A percentile compares a stretch with the other conserved stretches of the same genome.
phyloP scores from a whole-genome alignment of 2,797 vertebrate species.

The Ptychobarbus kaznakovi region DNA sequence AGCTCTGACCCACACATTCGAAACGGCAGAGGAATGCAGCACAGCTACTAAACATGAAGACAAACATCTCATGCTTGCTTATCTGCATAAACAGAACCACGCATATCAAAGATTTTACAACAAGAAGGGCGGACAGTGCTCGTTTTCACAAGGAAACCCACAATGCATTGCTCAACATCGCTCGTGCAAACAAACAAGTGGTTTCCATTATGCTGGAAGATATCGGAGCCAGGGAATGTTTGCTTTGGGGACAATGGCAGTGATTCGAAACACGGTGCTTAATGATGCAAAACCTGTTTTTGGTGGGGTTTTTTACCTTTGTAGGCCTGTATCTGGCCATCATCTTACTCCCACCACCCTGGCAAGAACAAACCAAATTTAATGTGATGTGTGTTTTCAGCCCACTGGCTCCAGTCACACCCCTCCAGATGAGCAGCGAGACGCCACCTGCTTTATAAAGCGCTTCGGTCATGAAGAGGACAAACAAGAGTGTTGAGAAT shows the following conservation, averaged over 20 bases:
- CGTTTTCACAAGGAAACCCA: slow-evolving; percentile 36
- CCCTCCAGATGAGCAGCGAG: background rate
- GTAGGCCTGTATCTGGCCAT: slow-evolving; percentile 25
- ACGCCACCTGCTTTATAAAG: background rate
- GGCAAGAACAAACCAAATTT: background rate
- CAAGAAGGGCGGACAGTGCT: background rate
- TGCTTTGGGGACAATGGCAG: slow-evolving; percentile 44
- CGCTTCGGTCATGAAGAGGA: background rate
- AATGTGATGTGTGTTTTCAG: background rate
- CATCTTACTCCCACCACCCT: background rate
- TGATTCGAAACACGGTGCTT: slow-evolving; percentile 27
- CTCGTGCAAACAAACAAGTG: slow-evolving; percentile 46
- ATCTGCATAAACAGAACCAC: background rate
- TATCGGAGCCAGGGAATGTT: slow-evolving; percentile 46
- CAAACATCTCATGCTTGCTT: background rate
- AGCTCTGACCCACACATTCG: slow-evolving; percentile 49
- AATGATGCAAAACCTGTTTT: slow-evolving; percentile 39
- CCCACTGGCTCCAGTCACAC: background rate
- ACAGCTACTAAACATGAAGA: slow-evolving; percentile 26
- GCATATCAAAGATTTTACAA: background rate
- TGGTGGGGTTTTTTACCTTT: slow-evolving; percentile 37
- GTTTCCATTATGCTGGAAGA: slow-evolving; percentile 50
- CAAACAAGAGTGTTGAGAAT: background rate
- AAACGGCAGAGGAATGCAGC: slow-evolving; percentile 47
- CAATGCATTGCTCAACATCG: slow-evolving; percentile 42